Percentiles rank a stretch among this genome's conserved stretches.
Conservation (phyloP, 92 coral and sea anemone genomes). For the Siderastrea siderea region DNA sequence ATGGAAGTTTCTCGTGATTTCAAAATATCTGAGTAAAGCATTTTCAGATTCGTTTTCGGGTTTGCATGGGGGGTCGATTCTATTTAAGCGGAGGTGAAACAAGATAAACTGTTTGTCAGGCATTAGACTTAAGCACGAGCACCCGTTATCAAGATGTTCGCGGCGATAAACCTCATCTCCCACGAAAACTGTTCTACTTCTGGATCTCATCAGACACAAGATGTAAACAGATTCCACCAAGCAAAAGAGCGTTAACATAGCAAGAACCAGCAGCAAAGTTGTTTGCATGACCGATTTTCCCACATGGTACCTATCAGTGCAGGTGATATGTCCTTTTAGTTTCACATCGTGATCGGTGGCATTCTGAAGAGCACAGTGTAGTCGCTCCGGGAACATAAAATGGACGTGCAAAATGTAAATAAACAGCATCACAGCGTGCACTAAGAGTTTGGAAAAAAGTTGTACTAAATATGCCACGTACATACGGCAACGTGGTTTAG, state of each 20-base stretch:
- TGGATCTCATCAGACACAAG: constrained; percentile 13
- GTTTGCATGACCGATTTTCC: constrained; percentile 33
- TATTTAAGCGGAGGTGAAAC: constrained; percentile 4
- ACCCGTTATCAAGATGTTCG: constrained; percentile 22
- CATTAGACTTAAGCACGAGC: constrained; percentile 13
- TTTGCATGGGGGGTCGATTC: not conserved
- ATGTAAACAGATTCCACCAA: constrained; percentile 20
- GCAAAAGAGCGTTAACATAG: constrained; percentile 14
- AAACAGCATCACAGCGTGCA: constrained; percentile 13
- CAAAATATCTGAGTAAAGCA: not conserved
- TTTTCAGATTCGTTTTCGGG: not conserved
- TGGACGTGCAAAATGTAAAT: not conserved
- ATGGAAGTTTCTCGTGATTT: not conserved
- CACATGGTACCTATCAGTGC: constrained; percentile 13
- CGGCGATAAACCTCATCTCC: not conserved
- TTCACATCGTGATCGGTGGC: not conserved
- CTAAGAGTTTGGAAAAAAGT: constrained; percentile 7
- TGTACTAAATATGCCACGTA: constrained; percentile 19
- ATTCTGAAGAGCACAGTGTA: constrained; percentile 6
- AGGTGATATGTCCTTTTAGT: not conserved
- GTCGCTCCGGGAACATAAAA: not conserved
- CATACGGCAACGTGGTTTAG: not conserved
- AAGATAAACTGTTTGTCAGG: constrained; percentile 32
- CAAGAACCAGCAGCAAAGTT: not conserved
- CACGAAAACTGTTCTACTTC: constrained; percentile 20